Conservation (phyloP, 2,888 invertebrate genomes). For the Idaea biselata region DNA sequence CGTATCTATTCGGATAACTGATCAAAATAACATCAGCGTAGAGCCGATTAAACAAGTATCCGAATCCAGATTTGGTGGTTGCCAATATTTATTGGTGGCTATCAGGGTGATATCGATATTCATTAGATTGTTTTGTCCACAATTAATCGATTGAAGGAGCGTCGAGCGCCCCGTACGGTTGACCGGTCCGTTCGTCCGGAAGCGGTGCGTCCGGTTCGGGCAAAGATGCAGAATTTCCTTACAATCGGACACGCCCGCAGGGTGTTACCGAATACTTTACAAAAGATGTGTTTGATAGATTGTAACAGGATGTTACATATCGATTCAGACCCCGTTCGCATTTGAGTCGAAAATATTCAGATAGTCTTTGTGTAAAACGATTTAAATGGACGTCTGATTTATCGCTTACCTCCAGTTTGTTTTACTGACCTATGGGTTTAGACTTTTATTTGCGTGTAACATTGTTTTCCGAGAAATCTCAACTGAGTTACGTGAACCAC, state of each 20-base stretch:
- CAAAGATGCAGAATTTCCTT: constrained; percentile 48
- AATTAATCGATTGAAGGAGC: constrained; percentile 25
- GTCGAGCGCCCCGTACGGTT: constrained; percentile 41
- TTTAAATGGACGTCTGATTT: constrained; percentile 2
- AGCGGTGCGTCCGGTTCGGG: constrained; percentile 53
- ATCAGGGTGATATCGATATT: constrained; percentile 12
- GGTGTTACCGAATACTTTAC: constrained; percentile 57
- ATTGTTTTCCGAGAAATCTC: constrained; percentile 7
- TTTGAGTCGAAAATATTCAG: constrained; percentile 37
- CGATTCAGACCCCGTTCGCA: constrained; percentile 48
- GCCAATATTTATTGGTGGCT: constrained; percentile 3
- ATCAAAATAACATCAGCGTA: background rate
- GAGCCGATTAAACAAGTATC: background rate
- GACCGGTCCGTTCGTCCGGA: constrained; percentile 42
- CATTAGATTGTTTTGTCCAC: constrained; percentile 18
- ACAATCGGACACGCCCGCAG: constrained; percentile 55
- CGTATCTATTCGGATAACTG: too few species aligned
- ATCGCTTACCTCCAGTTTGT: background rate
- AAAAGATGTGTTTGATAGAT: constrained; percentile 57
- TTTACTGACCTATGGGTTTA: background rate
- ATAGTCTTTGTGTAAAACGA: constrained; percentile 12
- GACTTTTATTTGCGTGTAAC: constrained; percentile 9
- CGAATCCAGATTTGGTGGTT: background rate
- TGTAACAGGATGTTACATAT: constrained; percentile 60
- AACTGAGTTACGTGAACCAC: too few species aligned